These are phyloP conservation scores for Pseudococcus viburni DNA, from an alignment of 2,888 invertebrate genomes.

Conservation along the genomic window DNA sequence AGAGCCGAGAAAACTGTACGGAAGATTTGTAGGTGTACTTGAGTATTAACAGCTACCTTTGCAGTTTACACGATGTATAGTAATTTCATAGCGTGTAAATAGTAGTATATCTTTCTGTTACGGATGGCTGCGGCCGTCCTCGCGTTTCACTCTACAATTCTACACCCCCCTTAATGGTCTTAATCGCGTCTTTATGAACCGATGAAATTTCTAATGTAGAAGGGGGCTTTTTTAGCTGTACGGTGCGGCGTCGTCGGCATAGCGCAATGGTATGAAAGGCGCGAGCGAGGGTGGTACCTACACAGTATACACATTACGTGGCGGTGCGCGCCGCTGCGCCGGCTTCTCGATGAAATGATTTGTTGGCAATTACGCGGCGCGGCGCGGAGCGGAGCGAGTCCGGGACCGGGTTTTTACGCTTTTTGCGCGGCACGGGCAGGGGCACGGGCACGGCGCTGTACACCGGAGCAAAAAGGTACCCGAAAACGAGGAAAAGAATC, in stretches of 20 bases:
- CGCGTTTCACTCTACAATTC: background rate
- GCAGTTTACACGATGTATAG: background rate
- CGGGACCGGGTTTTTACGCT: background rate
- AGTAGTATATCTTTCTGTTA: background rate
- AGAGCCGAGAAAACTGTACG: no score
- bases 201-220: constrained; percentile 14
- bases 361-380: constrained; percentile 13
- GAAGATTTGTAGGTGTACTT: no score
- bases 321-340: background rate
- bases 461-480: constrained; percentile 5
- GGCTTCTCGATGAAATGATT: constrained; percentile 26
- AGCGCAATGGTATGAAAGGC: background rate
- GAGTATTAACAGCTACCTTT: background rate
- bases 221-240: background rate
- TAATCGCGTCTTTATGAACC: constrained; percentile 14
- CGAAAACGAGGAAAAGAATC: constrained; percentile 10
- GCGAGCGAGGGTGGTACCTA: background rate
- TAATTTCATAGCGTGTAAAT: background rate
- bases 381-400: background rate
- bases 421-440: constrained; percentile 3
- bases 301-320: background rate
- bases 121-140: background rate
- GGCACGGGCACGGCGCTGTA: background rate
- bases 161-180: background rate
- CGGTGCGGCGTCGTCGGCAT: background rate